Percentiles rank a stretch among this genome's conserved stretches.
Evolutionary conservation across 2,888 invertebrate genomes (phyloP).

Genomic region (Rhyacophila evoluta): DNA sequence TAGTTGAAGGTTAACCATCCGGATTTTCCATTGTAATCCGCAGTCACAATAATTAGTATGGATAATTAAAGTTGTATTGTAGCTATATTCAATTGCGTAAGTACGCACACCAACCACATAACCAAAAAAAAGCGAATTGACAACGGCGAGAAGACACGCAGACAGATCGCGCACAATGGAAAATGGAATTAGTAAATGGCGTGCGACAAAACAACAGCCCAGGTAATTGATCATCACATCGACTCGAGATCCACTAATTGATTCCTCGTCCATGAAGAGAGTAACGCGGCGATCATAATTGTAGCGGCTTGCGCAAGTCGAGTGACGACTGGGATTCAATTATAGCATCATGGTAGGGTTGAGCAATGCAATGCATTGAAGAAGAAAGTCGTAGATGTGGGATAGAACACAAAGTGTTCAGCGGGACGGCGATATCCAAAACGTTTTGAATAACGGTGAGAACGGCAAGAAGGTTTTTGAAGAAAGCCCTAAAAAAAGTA

Average conservation of each 20-base stretch:
- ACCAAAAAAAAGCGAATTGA: not conserved
- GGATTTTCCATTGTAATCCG: too few relatives aligned
- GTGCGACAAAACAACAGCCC: slow-evolving; percentile 5
- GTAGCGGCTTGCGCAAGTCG: not conserved
- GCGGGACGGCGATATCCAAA: too few relatives aligned
- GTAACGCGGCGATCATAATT: not conserved
- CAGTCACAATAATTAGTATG: too few relatives aligned
- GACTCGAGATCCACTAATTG: not conserved
- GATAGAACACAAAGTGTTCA: too few relatives aligned
- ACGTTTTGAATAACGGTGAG: too few relatives aligned
- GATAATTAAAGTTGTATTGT: too few relatives aligned
- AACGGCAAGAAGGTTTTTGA: too few relatives aligned
- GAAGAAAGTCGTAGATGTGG: too few relatives aligned
- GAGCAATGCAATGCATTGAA: not conserved
- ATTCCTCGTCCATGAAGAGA: not conserved
- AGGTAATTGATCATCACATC: not conserved
- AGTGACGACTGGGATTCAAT: not conserved
- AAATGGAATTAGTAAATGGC: slow-evolving; percentile 14
- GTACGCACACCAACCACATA: not conserved
- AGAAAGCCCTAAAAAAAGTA: too few relatives aligned
- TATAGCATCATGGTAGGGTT: not conserved
- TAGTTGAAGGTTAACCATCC: too few relatives aligned
- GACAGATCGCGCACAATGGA: not conserved
- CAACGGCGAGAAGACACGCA: not conserved
- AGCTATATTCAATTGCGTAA: too few relatives aligned